Conservation (phyloP, 2,888 invertebrate genomes). For the Ferdinandea cuprea region DNA sequence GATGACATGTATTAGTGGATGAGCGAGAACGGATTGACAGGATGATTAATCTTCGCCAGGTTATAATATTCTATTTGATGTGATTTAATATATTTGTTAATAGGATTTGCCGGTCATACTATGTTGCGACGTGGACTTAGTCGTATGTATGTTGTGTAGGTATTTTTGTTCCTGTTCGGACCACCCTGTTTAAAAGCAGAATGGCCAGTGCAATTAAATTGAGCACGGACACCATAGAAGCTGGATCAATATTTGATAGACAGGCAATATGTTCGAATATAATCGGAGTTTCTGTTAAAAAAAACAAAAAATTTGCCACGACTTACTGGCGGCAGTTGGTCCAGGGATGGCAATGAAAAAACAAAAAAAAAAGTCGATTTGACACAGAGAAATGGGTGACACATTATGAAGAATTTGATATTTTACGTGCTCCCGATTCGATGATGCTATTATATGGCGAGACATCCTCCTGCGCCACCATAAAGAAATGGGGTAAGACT, state of each 20-base stretch:
- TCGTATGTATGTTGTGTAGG: not conserved
- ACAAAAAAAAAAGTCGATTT: slow-evolving; percentile 23
- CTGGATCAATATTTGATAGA: slow-evolving; percentile 66
- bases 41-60: slow-evolving; percentile 72
- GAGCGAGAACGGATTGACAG: slow-evolving; percentile 73
- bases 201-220: not conserved
- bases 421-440: slow-evolving; percentile 67
- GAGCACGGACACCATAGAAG: not conserved
- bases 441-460: slow-evolving; percentile 49
- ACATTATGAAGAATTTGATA: slow-evolving; percentile 73
- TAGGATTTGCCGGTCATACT: slow-evolving; percentile 50
- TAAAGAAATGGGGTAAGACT: slow-evolving; percentile 19
- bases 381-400: slow-evolving; percentile 65
- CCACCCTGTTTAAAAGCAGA: not conserved
- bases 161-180: not conserved
- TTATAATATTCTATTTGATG: slow-evolving; percentile 73
- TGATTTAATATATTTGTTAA: slow-evolving; percentile 71
- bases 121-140: slow-evolving; percentile 34
- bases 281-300: slow-evolving; percentile 66
- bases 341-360: slow-evolving; percentile 1
- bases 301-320: slow-evolving; percentile 59
- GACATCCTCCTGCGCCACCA: slow-evolving; percentile 45
- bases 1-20: slow-evolving; percentile 73
- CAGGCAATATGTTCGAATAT: slow-evolving; percentile 65
- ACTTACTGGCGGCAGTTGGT: slow-evolving; percentile 48